Percentiles rank a stretch among this genome's conserved stretches.
Evolutionary conservation across 1,140 invertebrate genomes (phyloP).

Genomic region (Zeugodacus cucurbitae): DNA sequence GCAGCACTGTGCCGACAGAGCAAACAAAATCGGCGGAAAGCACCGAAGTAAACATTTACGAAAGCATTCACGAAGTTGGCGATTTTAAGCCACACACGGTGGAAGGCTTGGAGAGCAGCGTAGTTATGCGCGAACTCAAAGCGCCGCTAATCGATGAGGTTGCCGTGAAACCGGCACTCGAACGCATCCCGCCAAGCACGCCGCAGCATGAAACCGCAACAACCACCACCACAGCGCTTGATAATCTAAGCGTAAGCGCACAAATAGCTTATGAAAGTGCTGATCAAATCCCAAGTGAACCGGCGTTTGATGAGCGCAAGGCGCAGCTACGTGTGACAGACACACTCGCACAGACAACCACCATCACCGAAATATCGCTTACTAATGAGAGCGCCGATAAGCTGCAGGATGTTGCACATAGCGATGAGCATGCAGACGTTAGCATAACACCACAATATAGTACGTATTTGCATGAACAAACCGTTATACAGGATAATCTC

Average conservation of each 20-base stretch:
- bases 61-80: conserved; percentile 52
- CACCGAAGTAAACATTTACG: conserved; percentile 51
- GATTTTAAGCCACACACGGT: conserved; percentile 51
- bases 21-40: conserved; percentile 37
- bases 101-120: not conserved
- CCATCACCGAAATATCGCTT: conserved; percentile 10
- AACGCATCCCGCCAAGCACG: not conserved
- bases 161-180: not conserved
- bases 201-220: not conserved
- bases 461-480: conserved; percentile 52
- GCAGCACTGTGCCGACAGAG: not conserved
- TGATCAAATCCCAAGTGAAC: not conserved
- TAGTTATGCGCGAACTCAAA: conserved; percentile 23
- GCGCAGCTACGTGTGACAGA: conserved; percentile 22
- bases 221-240: not conserved
- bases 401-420: not conserved
- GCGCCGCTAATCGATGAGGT: conserved; percentile 23
- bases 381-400: not conserved
- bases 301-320: conserved; percentile 10
- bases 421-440: conserved; percentile 45
- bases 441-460: conserved; percentile 42
- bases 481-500: conserved; percentile 47
- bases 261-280: conserved; percentile 27
- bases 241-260: conserved; percentile 2
- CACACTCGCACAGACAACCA: not conserved